Evolutionary conservation across 2,113 vertebrate species (phyloP), one percentile per base, ranked within the genome.

Genomic region (Butastur rufipennis): DNA sequence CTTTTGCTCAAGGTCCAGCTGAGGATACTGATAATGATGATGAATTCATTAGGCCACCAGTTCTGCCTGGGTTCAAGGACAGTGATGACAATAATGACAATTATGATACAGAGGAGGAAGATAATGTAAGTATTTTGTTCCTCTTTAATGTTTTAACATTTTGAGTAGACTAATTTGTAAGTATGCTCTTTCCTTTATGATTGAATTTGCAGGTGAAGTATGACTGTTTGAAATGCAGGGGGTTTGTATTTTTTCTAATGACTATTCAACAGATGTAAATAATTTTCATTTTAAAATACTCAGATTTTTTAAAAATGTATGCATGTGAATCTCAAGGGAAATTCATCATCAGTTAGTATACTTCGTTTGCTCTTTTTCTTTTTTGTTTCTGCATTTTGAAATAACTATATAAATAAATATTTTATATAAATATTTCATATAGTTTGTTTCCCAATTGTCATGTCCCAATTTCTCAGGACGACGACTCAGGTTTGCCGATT

Each of bases 51-150:
- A 98, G 98, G 16, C 98, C 98, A 19, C 98, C 99, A 23, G 98
- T 98, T 85, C 99, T 98, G 29, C 98, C 98, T 47, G 98, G 98
- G 11, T 98, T 97, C 92, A 98, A 98, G 81, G 98, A 97, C 45
- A 98, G 94, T 58, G 97, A 84, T n/a, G 98, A 97, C 0, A 98
- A 98, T 17, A 97, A 98, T 6, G 97, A 93, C n/a, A n/a, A n/a
- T n/a, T n/a, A n/a, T n/a, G n/a, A n/a, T 50, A 73, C 86, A 27
- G 96, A 96, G 61, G 98, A 97, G 52, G 98, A 98, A 7, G 98
- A 99, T 86, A 98, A 99, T 52, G 99, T 99, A 98, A 98, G 99
- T 99, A 48, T 88, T 83, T 88, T 48, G 4, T 71, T 67, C 21
- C 20, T 66, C 25, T 62, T 53, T 34, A n/a, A 20, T 58, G 6